These are phyloP conservation scores for Physeter macrocephalus DNA, from an alignment of 2,113 vertebrate species.

Conservation along the genomic window DNA sequence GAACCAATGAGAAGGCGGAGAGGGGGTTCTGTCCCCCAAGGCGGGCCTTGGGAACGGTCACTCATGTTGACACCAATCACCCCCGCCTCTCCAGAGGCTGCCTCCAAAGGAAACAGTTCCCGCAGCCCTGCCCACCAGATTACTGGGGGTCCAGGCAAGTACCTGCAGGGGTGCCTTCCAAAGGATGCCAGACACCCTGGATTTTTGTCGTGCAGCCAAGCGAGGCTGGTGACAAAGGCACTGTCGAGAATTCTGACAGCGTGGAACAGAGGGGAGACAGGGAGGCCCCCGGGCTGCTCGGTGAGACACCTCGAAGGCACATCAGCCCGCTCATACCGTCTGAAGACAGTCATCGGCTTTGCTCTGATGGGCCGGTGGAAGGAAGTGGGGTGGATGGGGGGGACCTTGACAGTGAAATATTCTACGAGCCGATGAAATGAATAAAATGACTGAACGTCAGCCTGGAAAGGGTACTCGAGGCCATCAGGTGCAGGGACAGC, in stretches of 20 bases:
- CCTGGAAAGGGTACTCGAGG: neutral
- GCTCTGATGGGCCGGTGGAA: fast-evolving
- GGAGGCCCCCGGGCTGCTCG: neutral
- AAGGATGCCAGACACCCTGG: neutral
- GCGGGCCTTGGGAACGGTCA: neutral
- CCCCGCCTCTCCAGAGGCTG: neutral
- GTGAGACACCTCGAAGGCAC: neutral
- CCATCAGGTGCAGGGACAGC: neutral
- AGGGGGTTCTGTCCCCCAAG: fast-evolving
- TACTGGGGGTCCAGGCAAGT: neutral
- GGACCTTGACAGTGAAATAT: fast-evolving
- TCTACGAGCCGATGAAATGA: neutral
- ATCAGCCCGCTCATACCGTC: fast-evolving
- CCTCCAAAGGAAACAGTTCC: neutral
- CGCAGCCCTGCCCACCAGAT: fast-evolving
- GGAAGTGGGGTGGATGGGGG: neutral
- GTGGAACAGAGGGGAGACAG: neutral
- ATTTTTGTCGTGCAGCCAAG: fast-evolving
- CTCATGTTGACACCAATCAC: fast-evolving
- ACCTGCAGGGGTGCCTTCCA: neutral
- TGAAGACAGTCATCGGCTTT: neutral
- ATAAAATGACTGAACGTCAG: neutral
- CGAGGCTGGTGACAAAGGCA: neutral
- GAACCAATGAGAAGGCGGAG: fast-evolving
- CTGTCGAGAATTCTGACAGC: neutral